These are phyloP conservation scores for Chelmon rostratus DNA, from an alignment of 2,797 vertebrate genomes.

Conservation along the genomic window DNA sequence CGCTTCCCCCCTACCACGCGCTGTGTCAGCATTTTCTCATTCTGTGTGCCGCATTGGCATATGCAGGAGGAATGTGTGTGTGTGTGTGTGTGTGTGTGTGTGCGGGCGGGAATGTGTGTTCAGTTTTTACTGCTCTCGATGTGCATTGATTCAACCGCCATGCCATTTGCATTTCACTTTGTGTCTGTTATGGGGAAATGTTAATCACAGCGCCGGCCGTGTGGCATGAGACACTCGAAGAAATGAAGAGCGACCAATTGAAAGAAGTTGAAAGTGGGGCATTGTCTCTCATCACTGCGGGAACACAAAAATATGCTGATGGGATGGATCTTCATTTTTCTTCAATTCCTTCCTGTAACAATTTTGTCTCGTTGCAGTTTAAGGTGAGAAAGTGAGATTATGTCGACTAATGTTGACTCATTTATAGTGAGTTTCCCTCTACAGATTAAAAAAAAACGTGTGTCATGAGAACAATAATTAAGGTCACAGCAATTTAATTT, in stretches of 20 bases:
- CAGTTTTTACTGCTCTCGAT: conserved; percentile 34
- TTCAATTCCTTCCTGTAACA: background rate
- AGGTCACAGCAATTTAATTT: background rate
- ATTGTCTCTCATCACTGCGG: conserved; percentile 31
- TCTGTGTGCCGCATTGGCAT: conserved; percentile 58
- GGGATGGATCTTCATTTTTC: conserved; percentile 5
- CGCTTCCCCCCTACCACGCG: conserved; percentile 1
- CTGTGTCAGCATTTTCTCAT: conserved; percentile 70
- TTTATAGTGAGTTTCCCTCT: conserved; percentile 1
- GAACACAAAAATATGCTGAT: conserved; percentile 44
- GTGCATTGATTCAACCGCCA: conserved; percentile 51
- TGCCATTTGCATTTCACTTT: conserved; percentile 57
- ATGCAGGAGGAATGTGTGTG: conserved; percentile 24
- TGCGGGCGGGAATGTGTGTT: conserved; percentile 25
- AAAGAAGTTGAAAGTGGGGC: conserved; percentile 56
- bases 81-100: background rate
- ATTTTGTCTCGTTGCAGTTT: conserved; percentile 17
- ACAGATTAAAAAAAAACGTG: no score
- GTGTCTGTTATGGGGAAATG: conserved; percentile 24
- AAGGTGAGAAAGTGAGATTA: conserved; percentile 15
- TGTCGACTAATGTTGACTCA: background rate
- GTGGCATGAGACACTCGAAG: conserved; percentile 31
- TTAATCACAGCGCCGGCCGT: conserved; percentile 4
- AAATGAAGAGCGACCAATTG: conserved; percentile 48
- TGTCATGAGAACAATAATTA: background rate